Evolutionary conservation across 2,113 vertebrate species (phyloP), one percentile per base, ranked within the genome.

Genomic region (Planiliza haematocheilus): DNA sequence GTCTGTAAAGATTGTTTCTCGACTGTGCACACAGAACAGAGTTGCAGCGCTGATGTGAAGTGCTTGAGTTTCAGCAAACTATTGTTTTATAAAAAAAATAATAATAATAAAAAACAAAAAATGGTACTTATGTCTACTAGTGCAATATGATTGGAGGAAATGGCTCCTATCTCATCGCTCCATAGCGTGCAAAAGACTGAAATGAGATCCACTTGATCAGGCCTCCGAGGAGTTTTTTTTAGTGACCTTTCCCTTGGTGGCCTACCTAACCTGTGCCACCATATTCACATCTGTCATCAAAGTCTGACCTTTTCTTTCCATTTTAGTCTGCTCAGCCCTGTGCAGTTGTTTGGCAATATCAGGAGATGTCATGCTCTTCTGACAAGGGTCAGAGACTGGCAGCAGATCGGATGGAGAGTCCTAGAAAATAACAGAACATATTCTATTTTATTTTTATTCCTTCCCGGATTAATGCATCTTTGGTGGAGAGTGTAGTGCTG

Each of bases 291-390:
- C 53, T 62, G 68, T 80, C 74, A 73, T 84, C 62, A 77, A 53
- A 56, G 30, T 51, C 20, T 67, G 77, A 89, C 78, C 81, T 89
- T 86, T 85, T 17, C 34, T 34, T 74, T 62, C 56, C 49, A 61
- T 70, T 85, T 88, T 48, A 60, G 69, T 73, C 49, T 48, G 42
- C 57, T 46, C 14, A 58, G 64, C 68, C 63, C 4, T 6, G 53
- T 51, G 62, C 82, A 85, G 69, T 82, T 87, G 83, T 61, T 91
- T 74, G 37, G 21, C 34, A 55, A 30, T 36, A 83, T 90, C 86
- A 84, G 16, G 14, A 21, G 45, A 73, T 51, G 56, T 1, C 2
- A 4, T 61, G 52, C 38, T 74, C 52, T 0, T 65, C 17, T 86
- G 74, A 75, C 81, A 77, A 72, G 45, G 12, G 43, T 72, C 67